These are phyloP conservation scores for Mixornis gularis DNA, from an alignment of 2,113 vertebrate species.

Conservation along the genomic window DNA sequence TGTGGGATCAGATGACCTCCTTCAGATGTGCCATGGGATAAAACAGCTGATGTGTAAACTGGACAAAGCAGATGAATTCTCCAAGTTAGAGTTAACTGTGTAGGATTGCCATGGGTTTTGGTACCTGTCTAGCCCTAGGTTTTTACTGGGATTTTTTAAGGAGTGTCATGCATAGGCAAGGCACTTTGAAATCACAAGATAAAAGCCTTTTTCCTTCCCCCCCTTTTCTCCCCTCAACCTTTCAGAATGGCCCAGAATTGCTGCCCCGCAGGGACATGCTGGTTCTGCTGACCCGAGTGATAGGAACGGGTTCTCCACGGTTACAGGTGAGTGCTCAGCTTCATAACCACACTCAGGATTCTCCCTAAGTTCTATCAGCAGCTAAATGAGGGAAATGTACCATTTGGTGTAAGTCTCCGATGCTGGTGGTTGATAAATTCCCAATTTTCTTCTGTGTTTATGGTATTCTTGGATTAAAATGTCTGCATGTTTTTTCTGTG, in stretches of 20 bases:
- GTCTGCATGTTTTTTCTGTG: not conserved
- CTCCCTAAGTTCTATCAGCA: not conserved
- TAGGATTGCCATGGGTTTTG: not conserved
- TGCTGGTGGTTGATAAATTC: not conserved
- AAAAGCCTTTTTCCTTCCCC: not conserved
- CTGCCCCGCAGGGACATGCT: constrained; percentile 92
- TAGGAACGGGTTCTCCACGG: constrained; percentile 82
- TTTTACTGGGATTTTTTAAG: not conserved
- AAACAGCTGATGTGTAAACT: not conserved
- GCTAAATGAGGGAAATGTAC: not conserved
- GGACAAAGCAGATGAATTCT: not conserved
- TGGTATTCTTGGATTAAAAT: not conserved
- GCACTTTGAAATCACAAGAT: not conserved
- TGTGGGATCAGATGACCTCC: not conserved
- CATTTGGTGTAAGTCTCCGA: not conserved
- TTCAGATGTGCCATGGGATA: not conserved
- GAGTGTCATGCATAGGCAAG: not conserved
- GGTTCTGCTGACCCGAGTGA: constrained; percentile 83
- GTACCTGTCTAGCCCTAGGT: not conserved
- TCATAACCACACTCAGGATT: not conserved
- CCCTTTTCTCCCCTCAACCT: not conserved
- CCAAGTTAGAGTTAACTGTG: not conserved
- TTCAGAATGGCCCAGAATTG: constrained; percentile 89
- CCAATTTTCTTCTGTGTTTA: not conserved
- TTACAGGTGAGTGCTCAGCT: constrained; percentile 80